Evolutionary conservation across 2,797 vertebrate genomes (phyloP).

Genomic region (Discoglossus pictus): DNA sequence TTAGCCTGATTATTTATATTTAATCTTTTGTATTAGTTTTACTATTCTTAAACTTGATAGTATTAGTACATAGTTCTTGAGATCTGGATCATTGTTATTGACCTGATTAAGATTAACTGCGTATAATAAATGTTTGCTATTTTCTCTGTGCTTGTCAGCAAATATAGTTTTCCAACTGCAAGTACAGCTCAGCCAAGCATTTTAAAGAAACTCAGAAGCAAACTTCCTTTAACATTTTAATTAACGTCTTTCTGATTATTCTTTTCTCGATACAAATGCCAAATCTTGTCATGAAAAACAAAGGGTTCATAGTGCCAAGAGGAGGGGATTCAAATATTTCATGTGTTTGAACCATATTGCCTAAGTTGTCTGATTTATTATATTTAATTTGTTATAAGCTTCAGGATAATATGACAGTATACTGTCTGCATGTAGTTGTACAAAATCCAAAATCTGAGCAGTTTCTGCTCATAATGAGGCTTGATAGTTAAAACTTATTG

Average conservation of each 20-base stretch:
- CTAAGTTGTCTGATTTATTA: slow-evolving; percentile 23
- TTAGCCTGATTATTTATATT: too few relatives aligned
- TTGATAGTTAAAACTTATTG: too few relatives aligned
- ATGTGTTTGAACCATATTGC: slow-evolving; percentile 2
- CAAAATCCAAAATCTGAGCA: too few relatives aligned
- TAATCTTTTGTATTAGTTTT: too few relatives aligned
- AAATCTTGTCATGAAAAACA: slow-evolving; percentile 17
- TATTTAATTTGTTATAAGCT: not conserved
- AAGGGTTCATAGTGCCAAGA: slow-evolving; percentile 20
- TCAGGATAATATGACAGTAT: not conserved
- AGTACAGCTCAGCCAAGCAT: not conserved
- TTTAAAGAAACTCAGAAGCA: slow-evolving; percentile 16
- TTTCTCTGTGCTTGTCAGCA: too few relatives aligned
- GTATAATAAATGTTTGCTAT: too few relatives aligned
- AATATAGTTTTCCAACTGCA: too few relatives aligned
- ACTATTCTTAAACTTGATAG: too few relatives aligned
- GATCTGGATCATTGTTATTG: too few relatives aligned
- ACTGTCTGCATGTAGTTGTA: not conserved
- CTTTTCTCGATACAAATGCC: not conserved
- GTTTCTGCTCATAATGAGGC: too few relatives aligned
- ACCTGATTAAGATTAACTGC: too few relatives aligned
- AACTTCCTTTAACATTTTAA: slow-evolving; percentile 27
- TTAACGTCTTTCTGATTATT: slow-evolving; percentile 22
- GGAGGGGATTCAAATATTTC: slow-evolving; percentile 12
- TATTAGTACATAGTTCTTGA: too few relatives aligned